These are phyloP conservation scores for Tanypteryx hageni DNA, from an alignment of 2,888 invertebrate species.

Conservation along the genomic window DNA sequence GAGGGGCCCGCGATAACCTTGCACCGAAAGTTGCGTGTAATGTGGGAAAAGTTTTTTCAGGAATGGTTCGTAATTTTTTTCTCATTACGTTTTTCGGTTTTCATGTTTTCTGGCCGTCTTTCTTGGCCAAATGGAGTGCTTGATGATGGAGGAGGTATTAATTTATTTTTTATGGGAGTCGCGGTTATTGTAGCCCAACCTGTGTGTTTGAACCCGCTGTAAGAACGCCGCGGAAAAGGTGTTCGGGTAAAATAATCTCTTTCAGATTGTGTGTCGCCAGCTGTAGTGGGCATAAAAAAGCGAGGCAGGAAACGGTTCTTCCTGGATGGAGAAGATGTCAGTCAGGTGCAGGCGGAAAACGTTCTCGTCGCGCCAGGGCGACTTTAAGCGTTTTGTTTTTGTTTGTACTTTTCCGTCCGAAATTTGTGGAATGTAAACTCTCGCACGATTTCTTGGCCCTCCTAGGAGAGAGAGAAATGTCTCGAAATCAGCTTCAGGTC, in stretches of 20 bases:
- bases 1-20: constrained; percentile 33
- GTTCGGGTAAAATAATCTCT: constrained; percentile 6
- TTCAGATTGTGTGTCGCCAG: background rate
- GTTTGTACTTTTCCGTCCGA: background rate
- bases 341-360: constrained; percentile 12
- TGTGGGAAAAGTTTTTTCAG: constrained; percentile 44
- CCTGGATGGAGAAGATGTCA: background rate
- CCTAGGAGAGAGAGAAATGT: no score
- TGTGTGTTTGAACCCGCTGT: background rate
- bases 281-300: background rate
- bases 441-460: no score
- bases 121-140: background rate
- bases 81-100: background rate
- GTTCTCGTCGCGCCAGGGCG: background rate
- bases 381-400: constrained; percentile 17
- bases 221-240: background rate
- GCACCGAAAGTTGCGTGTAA: constrained; percentile 44
- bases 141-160: background rate
- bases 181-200: background rate
- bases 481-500: no score
- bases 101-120: background rate
- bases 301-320: constrained; percentile 39
- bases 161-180: background rate
- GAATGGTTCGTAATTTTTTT: constrained; percentile 23
- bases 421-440: background rate